Evolutionary conservation across 2,797 vertebrate genomes (phyloP).

Genomic region (Bradypus variegatus): DNA sequence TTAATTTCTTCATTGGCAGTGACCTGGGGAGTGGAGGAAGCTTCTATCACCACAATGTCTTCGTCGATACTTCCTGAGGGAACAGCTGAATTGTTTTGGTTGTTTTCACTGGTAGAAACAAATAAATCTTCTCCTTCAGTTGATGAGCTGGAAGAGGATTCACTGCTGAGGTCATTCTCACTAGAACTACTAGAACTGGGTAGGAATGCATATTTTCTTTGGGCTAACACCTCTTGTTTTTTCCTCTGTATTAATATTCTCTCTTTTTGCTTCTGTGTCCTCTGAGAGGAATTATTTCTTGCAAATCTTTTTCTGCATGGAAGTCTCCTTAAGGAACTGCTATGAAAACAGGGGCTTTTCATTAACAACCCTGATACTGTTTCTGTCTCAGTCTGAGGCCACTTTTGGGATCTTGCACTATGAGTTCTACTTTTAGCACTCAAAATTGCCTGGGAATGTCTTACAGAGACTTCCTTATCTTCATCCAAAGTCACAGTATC

Average conservation of each 20-base stretch:
- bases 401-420: slow-evolving; percentile 86
- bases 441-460: slow-evolving; percentile 75
- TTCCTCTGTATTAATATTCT: slow-evolving; percentile 92
- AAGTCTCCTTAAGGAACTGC: slow-evolving; percentile 77
- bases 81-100: slow-evolving; percentile 84
- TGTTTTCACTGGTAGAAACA: slow-evolving; percentile 90
- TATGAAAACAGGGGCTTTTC: slow-evolving; percentile 91
- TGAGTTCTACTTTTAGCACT: slow-evolving; percentile 81
- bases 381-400: slow-evolving; percentile 90
- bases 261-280: slow-evolving; percentile 96
- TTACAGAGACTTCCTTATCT: slow-evolving; percentile 78
- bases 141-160: slow-evolving; percentile 91
- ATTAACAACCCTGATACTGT: slow-evolving; percentile 82
- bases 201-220: slow-evolving; percentile 91
- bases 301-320: slow-evolving; percentile 90
- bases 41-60: slow-evolving; percentile 97
- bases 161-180: slow-evolving; percentile 89
- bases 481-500: slow-evolving; percentile 97
- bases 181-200: slow-evolving; percentile 97
- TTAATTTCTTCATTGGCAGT: slow-evolving; percentile 99
- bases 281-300: slow-evolving; percentile 84
- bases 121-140: slow-evolving; percentile 95
- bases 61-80: slow-evolving; percentile 95
- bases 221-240: slow-evolving; percentile 92
- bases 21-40: slow-evolving; percentile 89